phyloP scores from a whole-genome alignment of 1,140 invertebrate species.

The Argopecten irradians region DNA sequence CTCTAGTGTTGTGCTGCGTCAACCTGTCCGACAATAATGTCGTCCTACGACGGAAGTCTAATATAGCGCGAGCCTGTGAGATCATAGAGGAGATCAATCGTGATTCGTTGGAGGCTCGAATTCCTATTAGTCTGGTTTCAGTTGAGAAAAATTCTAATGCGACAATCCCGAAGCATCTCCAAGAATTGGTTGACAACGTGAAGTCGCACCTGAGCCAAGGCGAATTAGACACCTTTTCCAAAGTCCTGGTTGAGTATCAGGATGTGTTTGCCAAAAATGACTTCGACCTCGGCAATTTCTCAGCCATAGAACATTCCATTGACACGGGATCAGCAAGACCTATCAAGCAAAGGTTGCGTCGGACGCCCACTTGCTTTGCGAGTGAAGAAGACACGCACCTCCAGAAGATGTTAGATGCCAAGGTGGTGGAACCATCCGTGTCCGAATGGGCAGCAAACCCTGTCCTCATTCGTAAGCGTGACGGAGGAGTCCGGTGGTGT shows the following conservation, averaged over 20 bases:
- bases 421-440: constrained; percentile 6
- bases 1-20: not conserved
- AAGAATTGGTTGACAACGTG: not conserved
- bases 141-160: not conserved
- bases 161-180: not conserved
- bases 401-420: constrained; percentile 11
- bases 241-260: not conserved
- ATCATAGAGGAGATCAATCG: not conserved
- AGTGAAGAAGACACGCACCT: constrained; percentile 20
- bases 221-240: not conserved
- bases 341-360: constrained; percentile 19
- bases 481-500: constrained; percentile 33
- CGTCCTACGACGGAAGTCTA: not conserved
- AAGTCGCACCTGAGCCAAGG: not conserved
- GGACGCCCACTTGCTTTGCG: constrained; percentile 25
- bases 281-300: constrained; percentile 24
- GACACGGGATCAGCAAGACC: constrained; percentile 31
- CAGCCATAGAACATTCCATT: constrained; percentile 24
- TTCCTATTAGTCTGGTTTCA: not conserved
- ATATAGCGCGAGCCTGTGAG: not conserved
- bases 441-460: constrained; percentile 19
- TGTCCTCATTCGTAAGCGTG: constrained; percentile 37
- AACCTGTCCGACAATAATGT: not conserved
- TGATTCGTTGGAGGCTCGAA: not conserved
- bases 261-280: constrained; percentile 34